Base-by-base conservation (phyloP, 2,797 vertebrate species). In the Gallinago nigripennis region DNA sequence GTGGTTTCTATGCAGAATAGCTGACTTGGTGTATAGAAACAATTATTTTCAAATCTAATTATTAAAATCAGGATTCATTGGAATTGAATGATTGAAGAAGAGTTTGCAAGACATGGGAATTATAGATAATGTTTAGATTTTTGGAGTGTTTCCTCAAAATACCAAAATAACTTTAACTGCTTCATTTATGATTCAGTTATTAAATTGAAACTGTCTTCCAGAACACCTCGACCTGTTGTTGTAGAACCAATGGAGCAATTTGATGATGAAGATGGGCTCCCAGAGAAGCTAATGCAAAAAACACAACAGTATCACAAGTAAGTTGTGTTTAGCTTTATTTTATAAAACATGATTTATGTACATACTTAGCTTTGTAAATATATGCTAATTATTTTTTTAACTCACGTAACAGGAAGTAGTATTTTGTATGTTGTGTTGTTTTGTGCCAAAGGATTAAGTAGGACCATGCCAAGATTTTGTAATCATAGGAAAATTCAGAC, bases 161-260 rank as follows among this genome's bases (percentile, higher is more conserved):
- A 46, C 28, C 50, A 21, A 39, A 72, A 9, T 66, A 85, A 63
- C 6, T 57, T 77, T 21, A 57, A n/a, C 21, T 73, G 8, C 24
- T 76, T 83, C 3, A 27, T 63, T 54, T 77, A 21, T 80, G 23
- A 61, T 75, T 89, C 18, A 45, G 0, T 92, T 68, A n/a, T 8
- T 87, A n/a, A 73, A 60, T 61, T 50, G 50, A 61, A 92, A 57
- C 46, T 95, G 20, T 94, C 43, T 64, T 96, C 57, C 73, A 99
- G 99, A 72, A 99, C 99, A 23, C 99, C 99, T 53, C 98, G 99
- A 92, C 99, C 99, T 63, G 99, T 98, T 92, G 99, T 99, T 92
- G 99, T 99, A 82, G 99, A 99, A 95, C 99, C 99, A 17, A 98
- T 99, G 91, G 99, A 99, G 79, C 99, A 99, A 85, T 98, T 99